A percentile compares a stretch with the other conserved stretches of the same genome.
Evolutionary conservation across 1,140 invertebrate species (phyloP).

Genomic region (Mactra quadrangularis): DNA sequence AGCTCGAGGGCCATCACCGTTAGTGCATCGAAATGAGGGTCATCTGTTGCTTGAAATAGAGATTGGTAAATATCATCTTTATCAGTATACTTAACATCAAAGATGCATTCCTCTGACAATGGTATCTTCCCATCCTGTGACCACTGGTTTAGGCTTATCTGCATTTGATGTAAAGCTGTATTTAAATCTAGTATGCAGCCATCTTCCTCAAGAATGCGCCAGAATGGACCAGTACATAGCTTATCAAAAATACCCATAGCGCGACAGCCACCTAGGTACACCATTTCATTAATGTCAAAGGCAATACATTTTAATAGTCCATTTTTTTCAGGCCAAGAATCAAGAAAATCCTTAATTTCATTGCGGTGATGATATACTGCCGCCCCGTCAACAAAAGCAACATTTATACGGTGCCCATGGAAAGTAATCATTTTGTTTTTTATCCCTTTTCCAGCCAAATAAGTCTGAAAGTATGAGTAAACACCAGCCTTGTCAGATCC

Average conservation of each 20-base stretch:
- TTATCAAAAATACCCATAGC: constrained; percentile 61
- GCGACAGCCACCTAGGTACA: constrained; percentile 28
- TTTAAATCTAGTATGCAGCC: constrained; percentile 37
- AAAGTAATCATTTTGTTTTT: neutral
- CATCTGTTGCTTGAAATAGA: neutral
- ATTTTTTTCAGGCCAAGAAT: constrained; percentile 23
- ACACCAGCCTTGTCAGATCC: neutral
- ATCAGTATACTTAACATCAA: neutral
- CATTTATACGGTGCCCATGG: neutral
- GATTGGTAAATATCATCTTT: neutral
- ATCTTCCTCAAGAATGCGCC: constrained; percentile 42
- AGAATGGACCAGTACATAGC: constrained; percentile 60
- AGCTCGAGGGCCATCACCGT: constrained; percentile 38
- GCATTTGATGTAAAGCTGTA: neutral
- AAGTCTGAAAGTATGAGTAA: neutral
- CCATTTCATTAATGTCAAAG: constrained; percentile 44
- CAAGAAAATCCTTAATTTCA: constrained; percentile 20
- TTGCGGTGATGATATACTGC: constrained; percentile 16
- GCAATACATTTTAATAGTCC: constrained; percentile 41
- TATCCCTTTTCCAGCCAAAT: neutral
- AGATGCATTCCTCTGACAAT: neutral
- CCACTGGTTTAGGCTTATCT: neutral
- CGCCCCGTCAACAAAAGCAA: neutral
- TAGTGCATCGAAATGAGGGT: constrained; percentile 18
- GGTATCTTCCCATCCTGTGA: neutral